phyloP scores from a whole-genome alignment of 2,888 invertebrate genomes.

The Spilosoma lubricipeda region DNA sequence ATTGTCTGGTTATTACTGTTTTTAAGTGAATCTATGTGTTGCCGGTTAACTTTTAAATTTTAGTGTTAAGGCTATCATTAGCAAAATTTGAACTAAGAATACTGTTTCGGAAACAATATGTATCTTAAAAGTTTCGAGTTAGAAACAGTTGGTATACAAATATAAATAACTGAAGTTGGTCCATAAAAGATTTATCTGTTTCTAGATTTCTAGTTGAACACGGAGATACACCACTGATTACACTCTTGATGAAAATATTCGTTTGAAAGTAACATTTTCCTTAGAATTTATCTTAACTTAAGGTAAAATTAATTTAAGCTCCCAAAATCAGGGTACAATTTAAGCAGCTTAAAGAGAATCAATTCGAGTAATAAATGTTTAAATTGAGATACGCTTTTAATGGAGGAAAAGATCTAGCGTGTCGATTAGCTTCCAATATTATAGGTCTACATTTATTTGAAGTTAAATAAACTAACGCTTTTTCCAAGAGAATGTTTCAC shows the following conservation, averaged over 20 bases:
- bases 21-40: too few relatives aligned
- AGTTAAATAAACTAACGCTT: background rate
- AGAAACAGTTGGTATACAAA: background rate
- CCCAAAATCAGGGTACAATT: slow-evolving; percentile 27
- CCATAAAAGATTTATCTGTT: background rate
- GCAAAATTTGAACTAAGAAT: background rate
- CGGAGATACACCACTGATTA: background rate
- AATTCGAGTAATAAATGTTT: slow-evolving; percentile 58
- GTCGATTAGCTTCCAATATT: background rate
- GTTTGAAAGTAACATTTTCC: slow-evolving; percentile 38
- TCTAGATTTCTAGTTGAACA: background rate
- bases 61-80: background rate
- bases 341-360: slow-evolving; percentile 56
- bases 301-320: background rate
- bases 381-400: slow-evolving; percentile 41
- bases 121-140: background rate
- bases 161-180: background rate
- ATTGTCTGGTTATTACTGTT: too few relatives aligned
- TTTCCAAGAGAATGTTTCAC: background rate
- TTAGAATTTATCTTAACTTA: slow-evolving; percentile 42
- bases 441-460: background rate
- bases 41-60: background rate
- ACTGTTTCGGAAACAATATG: too few relatives aligned
- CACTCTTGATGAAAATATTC: background rate
- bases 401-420: background rate